Base-by-base conservation (phyloP, 2,113 vertebrate species). In the Nettapus auritus region DNA sequence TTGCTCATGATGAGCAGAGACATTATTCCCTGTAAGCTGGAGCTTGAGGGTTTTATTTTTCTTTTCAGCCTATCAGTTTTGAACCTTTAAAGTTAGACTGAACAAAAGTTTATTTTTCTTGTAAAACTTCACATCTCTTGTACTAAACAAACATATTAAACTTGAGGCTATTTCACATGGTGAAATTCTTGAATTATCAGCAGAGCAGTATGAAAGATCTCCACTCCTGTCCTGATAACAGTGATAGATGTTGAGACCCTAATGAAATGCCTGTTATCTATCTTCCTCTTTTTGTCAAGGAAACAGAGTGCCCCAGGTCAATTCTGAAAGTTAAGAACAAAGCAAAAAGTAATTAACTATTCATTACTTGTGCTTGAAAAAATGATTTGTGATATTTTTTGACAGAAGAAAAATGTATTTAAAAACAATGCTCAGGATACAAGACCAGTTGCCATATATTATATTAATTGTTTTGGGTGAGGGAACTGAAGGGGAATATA, bases 21-120 rank as follows among this genome's bases (percentile, higher is more conserved):
- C 63, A 31, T 20, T 34, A 18, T 59, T 80, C 33, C 22, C 52
- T 56, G 57, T 74, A 74, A 93, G 80, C 38, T 23, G 67, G 22
- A 26, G 15, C 60, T 84, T 68, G 33, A 75, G 33, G 52, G 59
- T 23, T 91, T 88, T 91, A 13, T 40, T 83, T 84, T 79, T 82
- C 76, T 84, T 96, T 92, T 87, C 73, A 86, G 4, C 50, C 21
- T 67, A 15, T 71, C 71, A 53, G 46, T 74, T 42, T 48, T 60
- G 44, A 86, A 50, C 64, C 69, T 93, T 93, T 84, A 71, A 95
- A 84, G 38, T 79, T 76, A 88, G 38, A 26, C 46, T 94, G 46
- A 88, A 95, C 88, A 40, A 92, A 84, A 86, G 68, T 60, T 88
- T 96, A 50, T 93, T 96, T 94, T 95, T 92, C 88, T 82, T 86